Evolutionary conservation across 2,888 invertebrate species (phyloP).

Genomic region (Drosophila mimica): DNA sequence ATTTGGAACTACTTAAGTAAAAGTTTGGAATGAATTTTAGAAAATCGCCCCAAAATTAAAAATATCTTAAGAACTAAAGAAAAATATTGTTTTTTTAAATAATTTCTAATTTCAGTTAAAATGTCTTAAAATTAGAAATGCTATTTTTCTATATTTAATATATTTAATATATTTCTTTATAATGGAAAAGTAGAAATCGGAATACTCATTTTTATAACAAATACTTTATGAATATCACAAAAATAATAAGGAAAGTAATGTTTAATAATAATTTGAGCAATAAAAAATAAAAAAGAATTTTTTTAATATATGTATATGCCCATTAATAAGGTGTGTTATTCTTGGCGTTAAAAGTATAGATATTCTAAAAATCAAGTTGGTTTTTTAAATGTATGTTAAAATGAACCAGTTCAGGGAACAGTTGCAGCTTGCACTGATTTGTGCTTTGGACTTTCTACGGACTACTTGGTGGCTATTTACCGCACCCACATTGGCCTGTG

Average conservation of each 20-base stretch:
- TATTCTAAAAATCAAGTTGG: background rate
- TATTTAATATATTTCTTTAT: background rate
- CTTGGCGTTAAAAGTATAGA: background rate
- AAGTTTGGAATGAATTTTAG: background rate
- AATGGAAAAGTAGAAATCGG: background rate
- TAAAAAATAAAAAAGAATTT: background rate
- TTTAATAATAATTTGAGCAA: background rate
- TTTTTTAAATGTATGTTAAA: conserved; percentile 37
- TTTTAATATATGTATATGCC: no score
- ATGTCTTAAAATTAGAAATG: background rate
- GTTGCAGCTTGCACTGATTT: background rate
- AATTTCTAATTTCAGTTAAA: background rate
- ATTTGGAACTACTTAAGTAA: conserved; percentile 26
- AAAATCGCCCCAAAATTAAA: background rate
- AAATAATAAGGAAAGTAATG: background rate
- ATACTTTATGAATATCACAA: rapidly evolving
- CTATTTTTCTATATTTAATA: background rate
- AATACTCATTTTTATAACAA: background rate
- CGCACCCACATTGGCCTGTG: conserved; percentile 62
- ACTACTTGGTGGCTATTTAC: conserved; percentile 19
- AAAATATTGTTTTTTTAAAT: background rate
- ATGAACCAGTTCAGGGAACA: background rate
- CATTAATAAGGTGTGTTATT: no score
- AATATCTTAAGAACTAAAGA: background rate
- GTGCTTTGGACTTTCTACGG: conserved; percentile 1